Percentiles rank a stretch among this genome's conserved stretches.
phyloP scores from a whole-genome alignment of 2,113 vertebrate species.

The Eolophus roseicapilla region DNA sequence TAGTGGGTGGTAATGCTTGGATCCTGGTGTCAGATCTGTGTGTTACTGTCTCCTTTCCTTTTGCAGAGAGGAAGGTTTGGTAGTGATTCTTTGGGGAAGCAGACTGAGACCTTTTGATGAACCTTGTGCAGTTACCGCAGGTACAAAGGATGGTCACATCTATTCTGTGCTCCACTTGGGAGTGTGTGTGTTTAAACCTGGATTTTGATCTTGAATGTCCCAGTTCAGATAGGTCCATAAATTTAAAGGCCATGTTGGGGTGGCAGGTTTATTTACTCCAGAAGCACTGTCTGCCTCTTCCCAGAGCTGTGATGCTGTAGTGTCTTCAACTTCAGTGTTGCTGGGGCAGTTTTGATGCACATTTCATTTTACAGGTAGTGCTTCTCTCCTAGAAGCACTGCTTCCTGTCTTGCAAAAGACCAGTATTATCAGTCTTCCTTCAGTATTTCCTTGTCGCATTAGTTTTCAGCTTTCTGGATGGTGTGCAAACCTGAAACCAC shows the following conservation, averaged over 20 bases:
- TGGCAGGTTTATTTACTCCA: not conserved
- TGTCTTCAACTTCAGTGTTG: not conserved
- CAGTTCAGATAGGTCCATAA: rapidly evolving
- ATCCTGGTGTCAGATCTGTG: not conserved
- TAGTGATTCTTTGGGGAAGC: not conserved
- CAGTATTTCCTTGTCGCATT: not conserved
- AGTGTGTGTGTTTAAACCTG: not conserved
- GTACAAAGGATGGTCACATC: not conserved
- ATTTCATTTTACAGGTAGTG: not conserved
- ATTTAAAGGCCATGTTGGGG: not conserved
- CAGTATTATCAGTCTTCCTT: not conserved
- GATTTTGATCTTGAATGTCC: not conserved
- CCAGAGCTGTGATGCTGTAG: not conserved
- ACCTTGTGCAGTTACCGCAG: not conserved
- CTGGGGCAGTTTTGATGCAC: not conserved
- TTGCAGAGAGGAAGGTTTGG: not conserved
- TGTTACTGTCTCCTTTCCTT: not conserved
- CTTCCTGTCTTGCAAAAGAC: not conserved
- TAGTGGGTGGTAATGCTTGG: not conserved
- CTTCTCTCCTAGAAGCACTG: not conserved
- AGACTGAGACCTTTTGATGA: not conserved
- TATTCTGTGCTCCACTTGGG: not conserved
- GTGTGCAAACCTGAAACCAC: not conserved
- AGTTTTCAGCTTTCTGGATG: not conserved
- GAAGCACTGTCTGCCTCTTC: not conserved